Percentiles rank a stretch among this genome's conserved stretches.
Conservation (phyloP, 2,888 invertebrate genomes). For the Xanthostigma xanthostigma region DNA sequence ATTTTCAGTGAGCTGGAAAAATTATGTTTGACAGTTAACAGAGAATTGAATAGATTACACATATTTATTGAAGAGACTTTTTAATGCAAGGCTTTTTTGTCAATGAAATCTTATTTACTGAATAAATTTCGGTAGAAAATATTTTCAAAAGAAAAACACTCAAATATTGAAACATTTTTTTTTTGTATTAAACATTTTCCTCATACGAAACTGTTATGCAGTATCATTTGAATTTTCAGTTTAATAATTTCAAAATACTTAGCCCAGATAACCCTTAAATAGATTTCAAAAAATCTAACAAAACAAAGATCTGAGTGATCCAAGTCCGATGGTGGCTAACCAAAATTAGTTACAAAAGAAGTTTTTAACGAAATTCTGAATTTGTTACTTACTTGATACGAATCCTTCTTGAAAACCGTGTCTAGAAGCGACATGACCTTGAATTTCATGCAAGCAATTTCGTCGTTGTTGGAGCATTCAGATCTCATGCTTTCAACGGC, state of each 20-base stretch:
- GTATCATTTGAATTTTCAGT: no score
- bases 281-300: no score
- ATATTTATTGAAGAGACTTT: neutral
- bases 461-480: conserved; percentile 58
- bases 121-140: neutral
- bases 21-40: neutral
- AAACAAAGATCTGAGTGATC: no score
- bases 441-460: conserved; percentile 70
- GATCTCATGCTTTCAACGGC: conserved; percentile 62
- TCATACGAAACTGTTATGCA: no score
- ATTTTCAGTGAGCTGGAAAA: conserved; percentile 49
- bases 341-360: no score
- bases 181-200: no score
- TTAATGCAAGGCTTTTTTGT: neutral
- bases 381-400: conserved; percentile 47
- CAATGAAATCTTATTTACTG: no score
- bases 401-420: conserved; percentile 63
- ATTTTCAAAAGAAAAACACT: neutral
- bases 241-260: no score
- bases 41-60: neutral
- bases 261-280: no score
- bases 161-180: neutral
- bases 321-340: no score
- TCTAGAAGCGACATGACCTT: conserved; percentile 67
- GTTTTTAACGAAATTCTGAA: neutral